These are phyloP conservation scores for Fulica atra DNA, from an alignment of 2,113 vertebrate genomes.

Conservation along the genomic window DNA sequence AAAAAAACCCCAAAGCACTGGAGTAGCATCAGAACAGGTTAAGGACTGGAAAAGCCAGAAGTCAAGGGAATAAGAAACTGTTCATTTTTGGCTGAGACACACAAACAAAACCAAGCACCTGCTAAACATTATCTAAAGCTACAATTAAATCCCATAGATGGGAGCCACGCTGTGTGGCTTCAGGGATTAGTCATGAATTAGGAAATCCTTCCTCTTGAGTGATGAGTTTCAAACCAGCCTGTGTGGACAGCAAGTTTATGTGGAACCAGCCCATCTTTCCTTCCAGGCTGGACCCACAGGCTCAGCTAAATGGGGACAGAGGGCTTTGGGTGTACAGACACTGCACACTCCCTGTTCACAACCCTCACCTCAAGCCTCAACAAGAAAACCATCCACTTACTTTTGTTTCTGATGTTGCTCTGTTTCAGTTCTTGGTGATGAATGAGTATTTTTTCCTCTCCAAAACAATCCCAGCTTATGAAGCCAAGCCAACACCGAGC, in stretches of 20 bases:
- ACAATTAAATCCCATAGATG: not conserved
- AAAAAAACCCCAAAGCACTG: not conserved
- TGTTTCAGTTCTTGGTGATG: not conserved
- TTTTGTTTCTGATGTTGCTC: not conserved
- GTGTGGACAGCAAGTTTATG: rapidly evolving
- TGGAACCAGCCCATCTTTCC: not conserved
- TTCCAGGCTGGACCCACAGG: not conserved
- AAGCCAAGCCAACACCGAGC: not conserved
- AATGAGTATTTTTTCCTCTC: not conserved
- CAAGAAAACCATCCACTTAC: not conserved
- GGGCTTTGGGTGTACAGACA: not conserved
- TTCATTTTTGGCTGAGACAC: not conserved
- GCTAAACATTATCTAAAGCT: not conserved
- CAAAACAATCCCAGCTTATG: not conserved
- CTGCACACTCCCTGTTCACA: not conserved
- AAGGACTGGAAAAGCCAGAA: not conserved
- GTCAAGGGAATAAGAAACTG: not conserved
- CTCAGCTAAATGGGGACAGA: not conserved
- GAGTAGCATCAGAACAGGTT: not conserved
- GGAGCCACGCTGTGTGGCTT: not conserved
- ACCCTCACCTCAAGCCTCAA: not conserved
- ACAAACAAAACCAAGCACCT: not conserved
- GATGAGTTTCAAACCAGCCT: not conserved
- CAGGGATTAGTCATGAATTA: not conserved
- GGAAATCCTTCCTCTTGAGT: not conserved